Evolutionary conservation across 2,113 vertebrate species (phyloP).

Genomic region (Tylochromis polylepis): DNA sequence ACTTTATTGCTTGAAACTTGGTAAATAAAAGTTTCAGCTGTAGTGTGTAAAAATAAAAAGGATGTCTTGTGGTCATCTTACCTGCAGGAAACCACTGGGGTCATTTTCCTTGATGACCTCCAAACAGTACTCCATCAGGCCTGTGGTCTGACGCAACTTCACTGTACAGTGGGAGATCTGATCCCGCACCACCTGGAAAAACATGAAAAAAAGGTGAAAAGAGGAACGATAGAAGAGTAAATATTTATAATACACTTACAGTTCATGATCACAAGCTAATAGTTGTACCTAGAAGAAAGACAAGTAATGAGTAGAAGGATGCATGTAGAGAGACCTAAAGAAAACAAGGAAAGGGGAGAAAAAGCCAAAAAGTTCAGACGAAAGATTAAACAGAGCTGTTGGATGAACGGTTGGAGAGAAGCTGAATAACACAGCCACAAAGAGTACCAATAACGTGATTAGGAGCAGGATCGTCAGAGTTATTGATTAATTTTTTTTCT

Average conservation of each 20-base stretch:
- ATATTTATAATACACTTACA: neutral
- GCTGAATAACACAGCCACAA: neutral
- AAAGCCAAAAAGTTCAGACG: neutral
- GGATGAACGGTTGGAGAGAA: neutral
- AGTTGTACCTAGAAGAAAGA: neutral
- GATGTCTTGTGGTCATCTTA: constrained; percentile 26
- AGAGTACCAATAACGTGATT: constrained; percentile 10
- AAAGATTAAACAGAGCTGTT: neutral
- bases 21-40: neutral
- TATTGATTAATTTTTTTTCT: neutral
- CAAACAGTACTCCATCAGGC: constrained; percentile 97
- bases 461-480: neutral
- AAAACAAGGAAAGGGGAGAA: neutral
- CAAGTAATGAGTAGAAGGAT: neutral
- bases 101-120: constrained; percentile 99
- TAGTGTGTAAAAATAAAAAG: neutral
- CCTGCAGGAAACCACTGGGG: constrained; percentile 97
- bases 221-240: neutral
- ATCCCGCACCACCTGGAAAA: constrained; percentile 89
- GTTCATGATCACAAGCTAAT: constrained; percentile 7
- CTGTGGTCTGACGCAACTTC: constrained; percentile 96
- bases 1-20: neutral
- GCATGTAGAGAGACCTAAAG: neutral
- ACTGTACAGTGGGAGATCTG: constrained; percentile 98
- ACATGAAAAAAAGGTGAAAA: neutral